Evolutionary conservation across 2,797 vertebrate genomes (phyloP).

Genomic region (Notoglanidium macrostoma): DNA sequence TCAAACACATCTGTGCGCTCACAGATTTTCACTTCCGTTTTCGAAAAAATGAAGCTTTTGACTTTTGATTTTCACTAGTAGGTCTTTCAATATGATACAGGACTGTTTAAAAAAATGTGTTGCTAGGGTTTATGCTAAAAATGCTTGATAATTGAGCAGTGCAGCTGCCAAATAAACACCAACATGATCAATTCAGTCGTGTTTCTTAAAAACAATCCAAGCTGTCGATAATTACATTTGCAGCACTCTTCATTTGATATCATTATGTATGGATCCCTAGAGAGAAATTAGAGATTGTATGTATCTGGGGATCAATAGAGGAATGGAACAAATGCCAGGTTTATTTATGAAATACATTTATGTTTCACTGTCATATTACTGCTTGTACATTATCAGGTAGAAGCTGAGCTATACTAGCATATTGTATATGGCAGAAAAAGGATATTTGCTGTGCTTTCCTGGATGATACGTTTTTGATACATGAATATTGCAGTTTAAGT

Average conservation of each 20-base stretch:
- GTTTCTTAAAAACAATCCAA: slow-evolving; percentile 1
- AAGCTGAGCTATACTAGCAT: background rate
- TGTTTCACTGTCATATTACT: background rate
- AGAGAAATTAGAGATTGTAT: background rate
- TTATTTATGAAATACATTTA: background rate
- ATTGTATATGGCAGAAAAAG: background rate
- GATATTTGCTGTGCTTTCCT: background rate
- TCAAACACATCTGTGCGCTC: background rate
- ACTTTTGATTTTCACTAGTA: background rate
- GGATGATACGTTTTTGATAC: background rate
- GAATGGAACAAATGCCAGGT: background rate
- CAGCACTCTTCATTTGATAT: background rate
- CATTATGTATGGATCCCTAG: background rate
- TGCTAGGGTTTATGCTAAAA: background rate
- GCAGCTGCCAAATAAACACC: background rate
- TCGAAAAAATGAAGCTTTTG: background rate
- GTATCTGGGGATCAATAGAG: background rate
- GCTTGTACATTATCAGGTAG: background rate
- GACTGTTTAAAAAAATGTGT: background rate
- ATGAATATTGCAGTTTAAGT: background rate
- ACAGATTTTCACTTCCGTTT: background rate
- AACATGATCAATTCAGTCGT: background rate
- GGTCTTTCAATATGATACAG: background rate
- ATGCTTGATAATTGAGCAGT: background rate
- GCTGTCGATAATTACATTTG: slow-evolving; percentile 4